A percentile compares a stretch with the other conserved stretches of the same genome.
Evolutionary conservation across 2,888 invertebrate genomes (phyloP).

Genomic region (Pterostichus niger): DNA sequence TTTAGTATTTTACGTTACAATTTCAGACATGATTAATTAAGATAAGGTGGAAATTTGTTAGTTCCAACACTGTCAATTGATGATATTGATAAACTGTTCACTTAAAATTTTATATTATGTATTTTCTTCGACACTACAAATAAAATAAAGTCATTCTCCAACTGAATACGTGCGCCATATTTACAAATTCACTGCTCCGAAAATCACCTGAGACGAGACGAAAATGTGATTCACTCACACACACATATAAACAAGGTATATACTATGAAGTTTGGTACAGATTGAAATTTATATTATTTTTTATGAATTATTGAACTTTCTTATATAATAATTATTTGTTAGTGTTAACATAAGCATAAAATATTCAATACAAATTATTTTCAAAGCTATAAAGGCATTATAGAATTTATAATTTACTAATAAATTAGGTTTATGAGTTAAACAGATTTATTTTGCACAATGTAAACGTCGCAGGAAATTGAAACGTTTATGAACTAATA

Average conservation of each 20-base stretch:
- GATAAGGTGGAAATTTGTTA: conserved; percentile 45
- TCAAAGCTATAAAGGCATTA: neutral
- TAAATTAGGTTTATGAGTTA: neutral
- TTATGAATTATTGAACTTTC: conserved; percentile 18
- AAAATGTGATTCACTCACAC: conserved; percentile 54
- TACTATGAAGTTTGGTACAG: conserved; percentile 33
- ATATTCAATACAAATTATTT: neutral
- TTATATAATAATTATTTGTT: neutral
- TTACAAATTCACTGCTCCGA: conserved; percentile 66
- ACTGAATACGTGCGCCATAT: conserved; percentile 67
- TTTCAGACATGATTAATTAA: conserved; percentile 61
- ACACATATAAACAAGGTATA: conserved; percentile 69
- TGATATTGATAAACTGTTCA: conserved; percentile 39
- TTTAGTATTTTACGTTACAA: conserved; percentile 63
- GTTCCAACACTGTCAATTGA: conserved; percentile 49
- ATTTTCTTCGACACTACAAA: conserved; percentile 61
- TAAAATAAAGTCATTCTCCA: conserved; percentile 65
- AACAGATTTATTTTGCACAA: conserved; percentile 10
- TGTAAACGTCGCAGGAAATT: conserved; percentile 22
- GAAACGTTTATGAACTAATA: conserved; percentile 19
- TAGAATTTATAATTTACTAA: neutral
- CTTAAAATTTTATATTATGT: conserved; percentile 53
- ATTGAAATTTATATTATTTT: conserved; percentile 9
- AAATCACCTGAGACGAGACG: conserved; percentile 66
- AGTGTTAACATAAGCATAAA: neutral